phyloP scores from a whole-genome alignment of 2,113 vertebrate genomes.

The Pantherophis guttatus region DNA sequence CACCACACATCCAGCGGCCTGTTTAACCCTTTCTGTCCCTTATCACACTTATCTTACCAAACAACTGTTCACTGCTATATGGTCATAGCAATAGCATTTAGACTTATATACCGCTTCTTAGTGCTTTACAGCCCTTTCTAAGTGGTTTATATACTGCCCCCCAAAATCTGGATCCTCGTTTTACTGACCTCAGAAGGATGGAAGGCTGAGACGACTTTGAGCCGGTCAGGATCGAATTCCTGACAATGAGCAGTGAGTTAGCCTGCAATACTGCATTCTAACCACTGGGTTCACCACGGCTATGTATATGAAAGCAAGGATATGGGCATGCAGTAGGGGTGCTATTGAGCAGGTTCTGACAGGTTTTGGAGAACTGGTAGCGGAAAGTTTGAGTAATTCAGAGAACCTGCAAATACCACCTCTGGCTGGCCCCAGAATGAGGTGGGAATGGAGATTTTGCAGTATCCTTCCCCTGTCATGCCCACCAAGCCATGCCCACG shows the following conservation, averaged over 20 bases:
- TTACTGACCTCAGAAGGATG: neutral
- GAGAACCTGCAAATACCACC: too few relatives aligned
- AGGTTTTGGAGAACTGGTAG: too few relatives aligned
- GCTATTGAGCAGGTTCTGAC: too few relatives aligned
- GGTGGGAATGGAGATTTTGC: too few relatives aligned
- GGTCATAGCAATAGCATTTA: neutral
- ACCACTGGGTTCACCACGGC: neutral
- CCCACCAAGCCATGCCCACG: too few relatives aligned
- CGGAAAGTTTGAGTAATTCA: too few relatives aligned
- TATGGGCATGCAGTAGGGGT: too few relatives aligned
- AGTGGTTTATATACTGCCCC: neutral
- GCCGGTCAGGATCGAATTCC: neutral
- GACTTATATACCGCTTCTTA: neutral
- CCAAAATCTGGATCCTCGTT: neutral
- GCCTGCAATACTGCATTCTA: neutral
- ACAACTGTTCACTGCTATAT: neutral
- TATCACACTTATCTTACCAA: neutral
- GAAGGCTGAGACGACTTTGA: neutral
- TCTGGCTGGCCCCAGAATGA: too few relatives aligned
- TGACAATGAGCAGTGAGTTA: neutral
- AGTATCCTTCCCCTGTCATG: too few relatives aligned
- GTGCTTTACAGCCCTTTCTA: neutral
- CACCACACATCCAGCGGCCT: neutral
- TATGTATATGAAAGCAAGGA: neutral
- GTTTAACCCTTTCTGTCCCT: neutral